These are phyloP conservation scores for Mugil cephalus DNA, from an alignment of 2,113 vertebrate genomes.

Conservation along the genomic window DNA sequence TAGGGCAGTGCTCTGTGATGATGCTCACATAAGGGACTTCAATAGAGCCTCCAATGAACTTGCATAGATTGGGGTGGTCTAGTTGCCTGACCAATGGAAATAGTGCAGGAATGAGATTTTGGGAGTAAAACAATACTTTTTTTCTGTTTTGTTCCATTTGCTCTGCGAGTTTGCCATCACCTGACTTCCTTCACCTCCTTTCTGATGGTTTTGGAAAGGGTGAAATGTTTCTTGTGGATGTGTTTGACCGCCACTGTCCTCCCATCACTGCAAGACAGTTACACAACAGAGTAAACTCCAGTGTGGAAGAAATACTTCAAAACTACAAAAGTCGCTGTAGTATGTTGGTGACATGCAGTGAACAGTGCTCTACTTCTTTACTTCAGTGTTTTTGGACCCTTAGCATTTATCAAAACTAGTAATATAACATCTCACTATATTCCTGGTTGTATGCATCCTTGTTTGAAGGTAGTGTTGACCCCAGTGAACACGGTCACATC, in stretches of 20 bases:
- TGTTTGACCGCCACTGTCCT: constrained; percentile 82
- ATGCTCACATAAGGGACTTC: constrained; percentile 82
- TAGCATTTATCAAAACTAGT: neutral
- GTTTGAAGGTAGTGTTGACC: constrained; percentile 70
- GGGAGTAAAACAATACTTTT: neutral
- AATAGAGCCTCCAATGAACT: constrained; percentile 84
- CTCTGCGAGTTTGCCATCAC: constrained; percentile 49
- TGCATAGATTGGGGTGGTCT: constrained; percentile 85
- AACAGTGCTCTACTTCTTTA: no score
- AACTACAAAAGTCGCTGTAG: neutral
- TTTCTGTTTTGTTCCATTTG: neutral
- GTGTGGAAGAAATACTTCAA: neutral
- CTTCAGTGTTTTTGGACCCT: no score
- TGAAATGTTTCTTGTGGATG: constrained; percentile 83
- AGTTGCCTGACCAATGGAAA: constrained; percentile 73
- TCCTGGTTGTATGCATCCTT: constrained; percentile 77
- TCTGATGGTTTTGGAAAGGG: constrained; percentile 81
- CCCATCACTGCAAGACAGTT: constrained; percentile 76
- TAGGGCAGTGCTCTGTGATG: constrained; percentile 85
- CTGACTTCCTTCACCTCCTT: constrained; percentile 86
- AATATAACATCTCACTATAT: constrained; percentile 76
- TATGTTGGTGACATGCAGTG: neutral
- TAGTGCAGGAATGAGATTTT: neutral
- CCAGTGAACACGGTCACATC: constrained; percentile 76
- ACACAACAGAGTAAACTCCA: neutral